Percentiles rank a stretch among this genome's conserved stretches.
These are phyloP conservation scores for Strigamia crassipes DNA, from an alignment of 2,888 invertebrate species.

Conservation along the genomic window DNA sequence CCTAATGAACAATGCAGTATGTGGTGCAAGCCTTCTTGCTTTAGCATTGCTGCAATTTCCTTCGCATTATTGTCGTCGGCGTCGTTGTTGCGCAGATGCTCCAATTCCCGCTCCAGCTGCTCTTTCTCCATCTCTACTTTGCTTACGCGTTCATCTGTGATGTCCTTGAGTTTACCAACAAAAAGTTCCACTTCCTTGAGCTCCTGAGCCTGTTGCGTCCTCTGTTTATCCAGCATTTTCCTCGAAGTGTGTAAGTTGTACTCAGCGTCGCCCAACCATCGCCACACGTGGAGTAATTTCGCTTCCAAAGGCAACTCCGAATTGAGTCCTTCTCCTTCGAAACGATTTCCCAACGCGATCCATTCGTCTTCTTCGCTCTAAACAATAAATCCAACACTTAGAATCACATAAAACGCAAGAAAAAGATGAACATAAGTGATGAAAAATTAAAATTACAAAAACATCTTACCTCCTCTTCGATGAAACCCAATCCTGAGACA, in stretches of 20 bases:
- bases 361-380: slow-evolving; percentile 57
- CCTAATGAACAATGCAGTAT: slow-evolving; percentile 58
- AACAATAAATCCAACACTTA: not conserved
- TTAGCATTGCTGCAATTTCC: slow-evolving; percentile 55
- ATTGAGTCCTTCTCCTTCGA: slow-evolving; percentile 59
- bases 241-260: slow-evolving; percentile 59
- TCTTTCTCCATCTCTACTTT: slow-evolving; percentile 53
- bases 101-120: slow-evolving; percentile 50
- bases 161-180: slow-evolving; percentile 57
- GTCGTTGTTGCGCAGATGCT: slow-evolving; percentile 33
- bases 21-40: slow-evolving; percentile 59
- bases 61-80: not conserved
- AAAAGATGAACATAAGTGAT: too few species aligned
- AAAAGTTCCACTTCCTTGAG: slow-evolving; percentile 60
- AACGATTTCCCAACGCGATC: slow-evolving; percentile 57
- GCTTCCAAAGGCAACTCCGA: slow-evolving; percentile 56
- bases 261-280: slow-evolving; percentile 61
- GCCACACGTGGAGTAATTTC: slow-evolving; percentile 59
- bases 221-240: slow-evolving; percentile 59
- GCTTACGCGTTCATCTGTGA: slow-evolving; percentile 57
- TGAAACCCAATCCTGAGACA: not conserved
- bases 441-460: not conserved
- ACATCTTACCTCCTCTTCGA: not conserved
- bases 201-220: slow-evolving; percentile 59
- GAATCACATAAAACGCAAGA: not conserved